These are phyloP conservation scores for Nothocercus julius DNA, from an alignment of 2,113 vertebrate species.

Conservation along the genomic window DNA sequence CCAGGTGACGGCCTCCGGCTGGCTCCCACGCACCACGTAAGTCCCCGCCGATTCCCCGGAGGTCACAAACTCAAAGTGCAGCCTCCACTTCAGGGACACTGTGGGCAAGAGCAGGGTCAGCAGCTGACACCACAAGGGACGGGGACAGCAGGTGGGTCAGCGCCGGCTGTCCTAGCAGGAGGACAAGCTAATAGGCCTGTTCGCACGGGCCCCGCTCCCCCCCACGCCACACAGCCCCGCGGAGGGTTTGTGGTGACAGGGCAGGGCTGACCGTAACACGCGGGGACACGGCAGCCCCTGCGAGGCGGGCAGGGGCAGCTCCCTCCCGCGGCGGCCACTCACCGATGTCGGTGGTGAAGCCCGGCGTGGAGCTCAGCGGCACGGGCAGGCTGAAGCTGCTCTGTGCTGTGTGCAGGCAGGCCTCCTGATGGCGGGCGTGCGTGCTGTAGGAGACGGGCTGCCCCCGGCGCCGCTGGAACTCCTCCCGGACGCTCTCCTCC, in stretches of 20 bases:
- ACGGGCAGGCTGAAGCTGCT: slow-evolving; percentile 96
- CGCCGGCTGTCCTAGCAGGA: not conserved
- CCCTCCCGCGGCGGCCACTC: slow-evolving; percentile 31
- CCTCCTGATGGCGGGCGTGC: slow-evolving; percentile 92
- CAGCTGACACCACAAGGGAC: not conserved
- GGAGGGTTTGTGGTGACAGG: not conserved
- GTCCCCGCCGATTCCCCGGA: slow-evolving; percentile 83
- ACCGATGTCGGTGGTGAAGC: slow-evolving; percentile 94
- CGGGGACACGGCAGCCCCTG: rapidly evolving
- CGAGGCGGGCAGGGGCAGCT: not conserved
- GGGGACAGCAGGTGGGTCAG: not conserved
- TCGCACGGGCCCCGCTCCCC: not conserved
- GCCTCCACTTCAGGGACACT: slow-evolving; percentile 68
- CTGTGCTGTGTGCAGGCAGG: slow-evolving; percentile 94
- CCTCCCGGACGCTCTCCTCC: slow-evolving; percentile 90
- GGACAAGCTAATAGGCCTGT: not conserved
- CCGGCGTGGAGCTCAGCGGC: slow-evolving; percentile 91
- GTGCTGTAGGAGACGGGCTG: slow-evolving; percentile 84
- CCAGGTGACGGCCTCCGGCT: slow-evolving; percentile 88
- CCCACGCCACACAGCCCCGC: not conserved
- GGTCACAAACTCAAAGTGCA: slow-evolving; percentile 94
- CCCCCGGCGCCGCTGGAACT: slow-evolving; percentile 86
- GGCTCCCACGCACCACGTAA: slow-evolving; percentile 84
- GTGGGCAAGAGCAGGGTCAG: not conserved
- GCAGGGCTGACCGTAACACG: not conserved